Percentiles rank a stretch among this genome's conserved stretches.
Evolutionary conservation across 1,140 invertebrate genomes (phyloP).

Genomic region (Temnothorax longispinosus): DNA sequence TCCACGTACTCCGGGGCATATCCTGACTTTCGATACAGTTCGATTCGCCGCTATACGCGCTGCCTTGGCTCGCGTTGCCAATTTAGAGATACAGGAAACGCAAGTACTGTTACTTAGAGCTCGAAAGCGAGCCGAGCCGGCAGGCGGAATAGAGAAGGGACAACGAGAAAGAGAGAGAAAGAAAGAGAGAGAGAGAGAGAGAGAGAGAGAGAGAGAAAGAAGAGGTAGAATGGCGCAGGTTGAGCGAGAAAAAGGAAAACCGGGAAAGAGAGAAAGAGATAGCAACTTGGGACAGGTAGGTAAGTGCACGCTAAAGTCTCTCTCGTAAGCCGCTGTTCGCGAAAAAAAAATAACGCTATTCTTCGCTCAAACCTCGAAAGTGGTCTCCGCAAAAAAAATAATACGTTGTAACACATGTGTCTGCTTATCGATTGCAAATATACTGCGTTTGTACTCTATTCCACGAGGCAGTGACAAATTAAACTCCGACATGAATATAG

Average conservation of each 20-base stretch:
- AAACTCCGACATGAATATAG: background rate
- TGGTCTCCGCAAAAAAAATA: background rate
- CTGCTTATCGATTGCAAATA: constrained; percentile 6
- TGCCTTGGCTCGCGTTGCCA: constrained; percentile 69
- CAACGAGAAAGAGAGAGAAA: background rate
- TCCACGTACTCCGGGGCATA: constrained; percentile 14
- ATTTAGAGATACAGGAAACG: constrained; percentile 77
- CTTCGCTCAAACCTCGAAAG: background rate
- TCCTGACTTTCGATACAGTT: constrained; percentile 73
- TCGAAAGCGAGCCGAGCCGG: constrained; percentile 44
- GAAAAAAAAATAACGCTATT: background rate
- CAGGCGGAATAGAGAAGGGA: constrained; percentile 10
- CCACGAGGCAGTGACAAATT: background rate
- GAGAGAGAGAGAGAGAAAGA: too few species aligned
- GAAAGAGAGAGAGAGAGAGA: background rate
- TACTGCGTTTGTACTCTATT: background rate
- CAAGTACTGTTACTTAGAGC: constrained; percentile 71
- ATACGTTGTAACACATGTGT: background rate
- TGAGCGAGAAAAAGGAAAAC: background rate
- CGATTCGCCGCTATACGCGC: constrained; percentile 61
- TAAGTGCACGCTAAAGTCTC: background rate
- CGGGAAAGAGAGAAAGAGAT: background rate
- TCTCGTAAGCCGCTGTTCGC: background rate
- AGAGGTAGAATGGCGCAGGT: constrained; percentile 26
- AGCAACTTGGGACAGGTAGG: background rate